These are phyloP conservation scores for Leptopilina boulardi DNA, from an alignment of 1,140 invertebrate genomes.

Conservation along the genomic window DNA sequence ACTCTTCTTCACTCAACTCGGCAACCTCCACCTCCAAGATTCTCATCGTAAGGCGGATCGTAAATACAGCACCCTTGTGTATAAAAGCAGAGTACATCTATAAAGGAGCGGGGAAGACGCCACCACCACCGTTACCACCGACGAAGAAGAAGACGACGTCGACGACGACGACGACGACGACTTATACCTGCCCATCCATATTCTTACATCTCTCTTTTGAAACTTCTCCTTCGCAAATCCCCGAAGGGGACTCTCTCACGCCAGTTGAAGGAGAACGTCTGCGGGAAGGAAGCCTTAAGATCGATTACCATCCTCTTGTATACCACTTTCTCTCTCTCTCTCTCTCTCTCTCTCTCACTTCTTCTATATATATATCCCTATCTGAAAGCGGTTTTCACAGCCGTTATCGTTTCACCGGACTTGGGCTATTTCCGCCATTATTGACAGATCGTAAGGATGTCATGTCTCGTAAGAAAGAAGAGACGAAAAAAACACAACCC, in stretches of 20 bases:
- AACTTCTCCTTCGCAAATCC: constrained; percentile 55
- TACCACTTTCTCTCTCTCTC: too few relatives aligned
- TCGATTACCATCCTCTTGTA: constrained; percentile 53
- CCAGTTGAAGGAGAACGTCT: constrained; percentile 40
- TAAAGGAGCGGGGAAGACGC: constrained; percentile 31
- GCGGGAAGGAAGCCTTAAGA: constrained; percentile 50
- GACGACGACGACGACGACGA: constrained; percentile 21
- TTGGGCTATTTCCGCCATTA: constrained; percentile 44
- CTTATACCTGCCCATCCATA: constrained; percentile 54
- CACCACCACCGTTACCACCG: neutral
- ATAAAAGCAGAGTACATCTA: constrained; percentile 53
- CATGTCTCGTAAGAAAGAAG: neutral
- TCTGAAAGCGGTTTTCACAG: constrained; percentile 42
- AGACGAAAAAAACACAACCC: neutral
- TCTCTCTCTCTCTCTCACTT: too few relatives aligned
- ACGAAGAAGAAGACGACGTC: neutral
- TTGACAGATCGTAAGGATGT: constrained; percentile 35
- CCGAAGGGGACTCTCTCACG: constrained; percentile 44
- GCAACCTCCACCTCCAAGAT: constrained; percentile 14
- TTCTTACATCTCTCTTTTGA: constrained; percentile 49
- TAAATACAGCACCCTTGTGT: constrained; percentile 47
- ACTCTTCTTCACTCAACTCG: neutral
- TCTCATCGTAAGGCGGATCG: constrained; percentile 43
- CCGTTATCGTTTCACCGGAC: constrained; percentile 47
- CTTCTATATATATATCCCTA: constrained; percentile 39